Evolutionary conservation across 1,140 invertebrate genomes (phyloP), one percentile per base, ranked within the genome.

Genomic region (Phthorimaea operculella): DNA sequence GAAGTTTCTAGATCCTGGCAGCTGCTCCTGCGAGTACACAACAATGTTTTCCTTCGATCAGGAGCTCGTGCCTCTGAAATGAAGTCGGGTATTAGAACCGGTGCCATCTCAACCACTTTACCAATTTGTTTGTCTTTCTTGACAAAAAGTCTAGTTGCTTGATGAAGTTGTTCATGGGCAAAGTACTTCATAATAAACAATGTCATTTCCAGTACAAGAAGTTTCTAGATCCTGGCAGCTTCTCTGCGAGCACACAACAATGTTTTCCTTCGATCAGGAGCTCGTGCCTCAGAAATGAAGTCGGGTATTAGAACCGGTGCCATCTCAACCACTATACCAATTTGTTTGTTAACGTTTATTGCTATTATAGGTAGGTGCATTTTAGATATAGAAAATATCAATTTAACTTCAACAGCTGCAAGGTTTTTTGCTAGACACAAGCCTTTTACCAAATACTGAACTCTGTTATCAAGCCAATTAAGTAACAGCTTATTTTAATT

Each of bases 31-130:
- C 16, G 11, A 58, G 54, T 61, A 65, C 59, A 60, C 64, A 62
- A 68, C 65, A 72, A 80, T 80, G 73, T 83, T 83, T 83, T 83
- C 77, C 62, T 83, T 83, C 77, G 71, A 83, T 83, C 76, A 80
- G 63, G 47, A 54, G 67, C 66, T 71, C 77, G 74, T 79, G 77
- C 73, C 63, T 64, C 64, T 62, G 67, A 75, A 72, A 80, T 78
- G 77, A 80, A 72, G 67, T 71, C 59, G 71, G 69, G 76, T 77
- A 83, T 80, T 80, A 82, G 76, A 77, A 72, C 70, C 70, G 63
- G 61, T 63, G 70, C 70, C 67, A 74, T 75, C 75, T 72, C 66
- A 52, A 53, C 58, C 54, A 71, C 70, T 64, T 71, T 76, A 72
- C 62, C 69, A 73, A 74, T 74, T 73, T 79, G 68, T 78, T 77